Evolutionary conservation across 1,140 invertebrate species (phyloP).

Genomic region (Bombus soroeensis): DNA sequence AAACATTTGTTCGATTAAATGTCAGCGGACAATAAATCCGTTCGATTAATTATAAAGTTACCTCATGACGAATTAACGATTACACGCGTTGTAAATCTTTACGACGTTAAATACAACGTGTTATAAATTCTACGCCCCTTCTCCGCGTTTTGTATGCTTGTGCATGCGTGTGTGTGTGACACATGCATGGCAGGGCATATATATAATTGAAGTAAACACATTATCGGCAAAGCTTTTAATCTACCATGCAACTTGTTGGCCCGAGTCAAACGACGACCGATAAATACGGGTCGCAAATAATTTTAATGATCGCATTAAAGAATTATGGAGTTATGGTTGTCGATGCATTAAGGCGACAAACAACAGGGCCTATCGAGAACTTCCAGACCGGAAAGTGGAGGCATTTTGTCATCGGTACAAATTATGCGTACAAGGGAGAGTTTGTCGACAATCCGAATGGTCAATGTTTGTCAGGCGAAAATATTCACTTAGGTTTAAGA

Average conservation of each 20-base stretch:
- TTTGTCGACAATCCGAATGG: slow-evolving; percentile 51
- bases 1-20: slow-evolving; percentile 27
- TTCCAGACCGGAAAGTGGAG: slow-evolving; percentile 4
- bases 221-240: slow-evolving; percentile 74
- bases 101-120: slow-evolving; percentile 2
- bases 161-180: background rate
- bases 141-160: background rate
- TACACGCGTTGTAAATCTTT: slow-evolving; percentile 13
- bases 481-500: slow-evolving; percentile 65
- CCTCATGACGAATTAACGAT: slow-evolving; percentile 44
- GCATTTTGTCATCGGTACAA: slow-evolving; percentile 57
- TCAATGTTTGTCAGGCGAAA: slow-evolving; percentile 70
- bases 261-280: slow-evolving; percentile 50
- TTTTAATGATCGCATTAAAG: slow-evolving; percentile 64
- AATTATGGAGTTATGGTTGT: slow-evolving; percentile 50
- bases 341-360: slow-evolving; percentile 63
- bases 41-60: slow-evolving; percentile 41
- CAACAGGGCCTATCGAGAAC: slow-evolving; percentile 32
- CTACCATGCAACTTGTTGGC: slow-evolving; percentile 64
- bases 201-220: slow-evolving; percentile 64
- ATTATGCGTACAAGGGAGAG: slow-evolving; percentile 51
- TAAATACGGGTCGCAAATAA: slow-evolving; percentile 61
- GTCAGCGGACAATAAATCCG: background rate
- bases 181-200: background rate
- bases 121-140: slow-evolving; percentile 34